Percentiles rank a stretch among this genome's conserved stretches.
Evolutionary conservation across 1,140 invertebrate genomes (phyloP).

Genomic region (Cardiocondyla obscurior): DNA sequence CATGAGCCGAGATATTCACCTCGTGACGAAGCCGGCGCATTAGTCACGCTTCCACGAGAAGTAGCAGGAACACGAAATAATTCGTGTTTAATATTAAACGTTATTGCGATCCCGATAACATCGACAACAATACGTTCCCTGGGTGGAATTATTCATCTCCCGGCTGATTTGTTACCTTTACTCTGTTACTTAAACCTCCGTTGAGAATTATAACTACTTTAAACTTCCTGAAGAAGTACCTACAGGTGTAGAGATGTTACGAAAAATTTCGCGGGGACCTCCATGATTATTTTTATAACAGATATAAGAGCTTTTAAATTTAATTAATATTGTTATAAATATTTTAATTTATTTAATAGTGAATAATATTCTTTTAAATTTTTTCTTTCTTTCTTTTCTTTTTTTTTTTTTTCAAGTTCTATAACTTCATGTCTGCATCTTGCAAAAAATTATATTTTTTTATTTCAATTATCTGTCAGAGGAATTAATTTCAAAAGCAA

Average conservation of each 20-base stretch:
- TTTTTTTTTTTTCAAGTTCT: neutral
- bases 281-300: neutral
- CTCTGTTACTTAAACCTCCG: neutral
- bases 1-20: constrained; percentile 36
- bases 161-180: neutral
- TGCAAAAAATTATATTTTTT: neutral
- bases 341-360: neutral
- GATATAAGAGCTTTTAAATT: neutral
- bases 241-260: no score
- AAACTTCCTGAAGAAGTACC: no score
- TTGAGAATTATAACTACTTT: neutral
- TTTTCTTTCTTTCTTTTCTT: no score
- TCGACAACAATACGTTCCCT: neutral
- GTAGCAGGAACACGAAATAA: constrained; percentile 35
- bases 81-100: constrained; percentile 27
- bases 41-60: constrained; percentile 39
- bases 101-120: neutral
- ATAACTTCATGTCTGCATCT: neutral
- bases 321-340: neutral
- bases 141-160: neutral
- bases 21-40: constrained; percentile 31
- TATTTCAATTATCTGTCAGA: neutral
- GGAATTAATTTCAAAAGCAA: neutral
- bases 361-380: no score
- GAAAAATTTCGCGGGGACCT: neutral